phyloP scores from a whole-genome alignment of 2,888 invertebrate genomes.

The Tetragnatha montana region DNA sequence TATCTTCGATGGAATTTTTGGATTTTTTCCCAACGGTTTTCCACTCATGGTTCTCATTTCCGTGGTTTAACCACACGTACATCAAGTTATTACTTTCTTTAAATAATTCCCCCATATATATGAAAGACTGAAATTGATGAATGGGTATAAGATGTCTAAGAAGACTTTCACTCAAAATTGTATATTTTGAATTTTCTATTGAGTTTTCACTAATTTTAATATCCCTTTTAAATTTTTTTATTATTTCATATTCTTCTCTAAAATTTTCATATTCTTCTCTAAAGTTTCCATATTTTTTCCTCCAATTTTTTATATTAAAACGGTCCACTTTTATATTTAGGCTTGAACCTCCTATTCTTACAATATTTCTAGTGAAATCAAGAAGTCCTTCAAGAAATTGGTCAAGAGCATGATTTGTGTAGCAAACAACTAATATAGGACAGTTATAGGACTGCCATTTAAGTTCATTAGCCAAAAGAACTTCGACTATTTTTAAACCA shows the following conservation, averaged over 20 bases:
- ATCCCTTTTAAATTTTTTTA: neutral
- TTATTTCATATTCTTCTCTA: neutral
- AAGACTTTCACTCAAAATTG: conserved; percentile 4
- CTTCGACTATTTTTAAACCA: conserved; percentile 84
- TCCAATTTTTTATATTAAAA: conserved; percentile 11
- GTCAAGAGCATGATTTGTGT: conserved; percentile 91
- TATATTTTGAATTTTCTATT: neutral
- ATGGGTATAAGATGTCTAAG: conserved; percentile 2
- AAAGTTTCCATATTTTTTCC: too few species aligned
- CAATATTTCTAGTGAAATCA: conserved; percentile 80
- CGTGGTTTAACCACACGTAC: neutral
- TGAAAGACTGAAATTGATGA: conserved; percentile 23
- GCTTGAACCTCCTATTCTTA: conserved; percentile 84
- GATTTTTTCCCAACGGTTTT: conserved; percentile 1
- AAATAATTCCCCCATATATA: too few species aligned
- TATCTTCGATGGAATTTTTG: neutral
- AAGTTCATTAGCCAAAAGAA: conserved; percentile 80
- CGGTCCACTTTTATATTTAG: conserved; percentile 79
- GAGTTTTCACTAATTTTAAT: neutral
- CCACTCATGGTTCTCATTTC: neutral
- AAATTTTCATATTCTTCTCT: neutral
- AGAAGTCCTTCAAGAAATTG: conserved; percentile 86
- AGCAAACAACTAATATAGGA: conserved; percentile 87
- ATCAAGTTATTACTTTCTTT: too few species aligned
- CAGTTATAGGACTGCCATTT: conserved; percentile 75